Percentiles rank a stretch among this genome's conserved stretches.
phyloP scores from a whole-genome alignment of 1,140 invertebrate species.

The Neodiprion pinetum region DNA sequence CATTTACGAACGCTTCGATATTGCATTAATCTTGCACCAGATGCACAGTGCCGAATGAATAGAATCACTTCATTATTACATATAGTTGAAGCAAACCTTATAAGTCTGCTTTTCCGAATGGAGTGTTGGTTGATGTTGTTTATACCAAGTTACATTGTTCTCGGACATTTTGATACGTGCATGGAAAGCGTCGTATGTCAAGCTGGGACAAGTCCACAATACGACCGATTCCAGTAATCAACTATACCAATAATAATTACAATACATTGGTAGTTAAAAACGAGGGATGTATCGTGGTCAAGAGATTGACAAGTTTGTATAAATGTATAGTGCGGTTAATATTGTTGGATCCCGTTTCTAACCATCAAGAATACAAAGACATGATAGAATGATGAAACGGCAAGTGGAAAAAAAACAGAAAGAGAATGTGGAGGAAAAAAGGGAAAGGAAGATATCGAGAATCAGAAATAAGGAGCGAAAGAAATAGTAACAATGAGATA shows the following conservation, averaged over 20 bases:
- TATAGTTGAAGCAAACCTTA: slow-evolving; percentile 46
- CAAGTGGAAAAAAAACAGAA: not conserved
- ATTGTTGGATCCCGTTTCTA: not conserved
- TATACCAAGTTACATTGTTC: not conserved
- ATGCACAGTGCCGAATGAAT: slow-evolving; percentile 38
- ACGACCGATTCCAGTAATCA: not conserved
- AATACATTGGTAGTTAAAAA: not conserved
- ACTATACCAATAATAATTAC: not conserved
- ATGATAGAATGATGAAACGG: not conserved
- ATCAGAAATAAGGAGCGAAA: not conserved
- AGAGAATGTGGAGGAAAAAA: slow-evolving; percentile 3
- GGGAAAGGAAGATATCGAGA: not conserved
- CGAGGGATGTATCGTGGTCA: slow-evolving; percentile 6
- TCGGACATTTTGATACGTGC: not conserved
- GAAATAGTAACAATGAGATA: not conserved
- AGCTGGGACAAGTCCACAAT: not conserved
- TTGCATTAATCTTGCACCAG: slow-evolving; percentile 27
- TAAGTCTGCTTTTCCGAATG: not conserved
- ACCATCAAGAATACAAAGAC: not conserved
- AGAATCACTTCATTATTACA: slow-evolving; percentile 36
- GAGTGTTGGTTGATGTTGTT: not conserved
- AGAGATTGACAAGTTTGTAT: slow-evolving; percentile 50
- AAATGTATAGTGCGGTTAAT: slow-evolving; percentile 54
- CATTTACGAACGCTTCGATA: not conserved
- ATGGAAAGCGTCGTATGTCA: too few species aligned